phyloP scores from a whole-genome alignment of 2,113 vertebrate species.

The Gallinago media region DNA sequence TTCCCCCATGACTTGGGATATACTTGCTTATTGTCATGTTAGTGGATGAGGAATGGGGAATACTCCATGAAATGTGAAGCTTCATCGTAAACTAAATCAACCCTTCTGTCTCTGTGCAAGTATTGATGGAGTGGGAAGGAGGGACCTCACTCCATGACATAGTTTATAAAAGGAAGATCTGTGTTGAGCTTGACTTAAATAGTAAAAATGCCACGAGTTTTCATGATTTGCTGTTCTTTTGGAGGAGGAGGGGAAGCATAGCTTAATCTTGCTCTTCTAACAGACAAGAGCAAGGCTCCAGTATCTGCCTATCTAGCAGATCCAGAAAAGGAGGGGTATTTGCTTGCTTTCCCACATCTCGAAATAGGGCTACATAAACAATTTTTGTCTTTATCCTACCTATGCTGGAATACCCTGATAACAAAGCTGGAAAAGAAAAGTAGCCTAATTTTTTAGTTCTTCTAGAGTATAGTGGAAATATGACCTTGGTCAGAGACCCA shows the following conservation, averaged over 20 bases:
- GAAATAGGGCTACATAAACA: not conserved
- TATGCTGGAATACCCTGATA: not conserved
- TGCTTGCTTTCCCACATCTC: not conserved
- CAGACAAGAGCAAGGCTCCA: not conserved
- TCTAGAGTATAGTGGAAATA: not conserved
- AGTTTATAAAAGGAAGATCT: not conserved
- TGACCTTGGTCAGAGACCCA: not conserved
- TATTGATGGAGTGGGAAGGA: not conserved
- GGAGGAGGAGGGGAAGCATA: not conserved
- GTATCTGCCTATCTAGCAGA: not conserved
- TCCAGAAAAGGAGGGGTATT: not conserved
- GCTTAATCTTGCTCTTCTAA: not conserved
- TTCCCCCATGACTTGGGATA: not conserved
- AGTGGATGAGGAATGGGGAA: not conserved
- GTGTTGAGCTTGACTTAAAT: not conserved
- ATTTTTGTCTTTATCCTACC: not conserved
- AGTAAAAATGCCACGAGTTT: not conserved
- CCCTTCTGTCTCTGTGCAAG: not conserved
- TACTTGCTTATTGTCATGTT: constrained; percentile 3
- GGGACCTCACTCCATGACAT: not conserved
- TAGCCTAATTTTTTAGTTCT: not conserved
- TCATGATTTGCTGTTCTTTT: not conserved
- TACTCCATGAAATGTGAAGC: not conserved
- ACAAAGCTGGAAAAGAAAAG: not conserved
- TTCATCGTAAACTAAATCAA: constrained; percentile 10